Percentiles rank a stretch among this genome's conserved stretches.
Conservation (phyloP, 2,113 vertebrate species). For the Pipa parva region DNA sequence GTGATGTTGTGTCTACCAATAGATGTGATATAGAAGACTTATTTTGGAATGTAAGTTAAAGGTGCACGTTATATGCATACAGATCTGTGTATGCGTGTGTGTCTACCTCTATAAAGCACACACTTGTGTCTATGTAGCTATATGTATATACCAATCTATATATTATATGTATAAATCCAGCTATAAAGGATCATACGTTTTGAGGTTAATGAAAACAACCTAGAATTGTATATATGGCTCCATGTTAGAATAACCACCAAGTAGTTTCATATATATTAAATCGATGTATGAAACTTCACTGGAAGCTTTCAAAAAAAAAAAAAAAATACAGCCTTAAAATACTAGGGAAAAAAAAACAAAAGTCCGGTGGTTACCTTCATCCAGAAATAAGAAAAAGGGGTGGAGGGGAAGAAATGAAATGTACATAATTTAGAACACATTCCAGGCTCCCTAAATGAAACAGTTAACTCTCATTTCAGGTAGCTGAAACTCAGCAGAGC, state of each 20-base stretch:
- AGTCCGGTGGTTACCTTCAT: background rate
- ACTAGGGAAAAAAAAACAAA: background rate
- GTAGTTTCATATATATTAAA: background rate
- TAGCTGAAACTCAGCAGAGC: slow-evolving; percentile 45
- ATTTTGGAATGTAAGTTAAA: slow-evolving; percentile 26
- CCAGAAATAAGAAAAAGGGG: background rate
- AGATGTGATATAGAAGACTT: slow-evolving; percentile 25
- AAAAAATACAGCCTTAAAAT: background rate
- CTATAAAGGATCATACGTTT: slow-evolving; percentile 2
- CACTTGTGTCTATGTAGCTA: background rate
- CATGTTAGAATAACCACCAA: background rate
- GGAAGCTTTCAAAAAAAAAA: background rate
- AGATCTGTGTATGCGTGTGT: background rate
- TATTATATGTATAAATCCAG: background rate
- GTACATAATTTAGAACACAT: slow-evolving; percentile 34
- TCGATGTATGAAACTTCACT: background rate
- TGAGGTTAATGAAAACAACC: slow-evolving; percentile 3
- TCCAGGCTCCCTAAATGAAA: slow-evolving; percentile 55
- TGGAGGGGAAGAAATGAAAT: slow-evolving; percentile 7
- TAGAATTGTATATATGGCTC: slow-evolving; percentile 19
- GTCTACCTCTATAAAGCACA: background rate
- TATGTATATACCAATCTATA: background rate
- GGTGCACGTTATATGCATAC: slow-evolving; percentile 23
- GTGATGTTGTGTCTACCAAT: slow-evolving; percentile 17
- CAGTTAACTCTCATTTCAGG: slow-evolving; percentile 50